These are phyloP conservation scores for Myiothlypis chrysogaster DNA, from an alignment of 2,797 vertebrate species.

Conservation along the genomic window DNA sequence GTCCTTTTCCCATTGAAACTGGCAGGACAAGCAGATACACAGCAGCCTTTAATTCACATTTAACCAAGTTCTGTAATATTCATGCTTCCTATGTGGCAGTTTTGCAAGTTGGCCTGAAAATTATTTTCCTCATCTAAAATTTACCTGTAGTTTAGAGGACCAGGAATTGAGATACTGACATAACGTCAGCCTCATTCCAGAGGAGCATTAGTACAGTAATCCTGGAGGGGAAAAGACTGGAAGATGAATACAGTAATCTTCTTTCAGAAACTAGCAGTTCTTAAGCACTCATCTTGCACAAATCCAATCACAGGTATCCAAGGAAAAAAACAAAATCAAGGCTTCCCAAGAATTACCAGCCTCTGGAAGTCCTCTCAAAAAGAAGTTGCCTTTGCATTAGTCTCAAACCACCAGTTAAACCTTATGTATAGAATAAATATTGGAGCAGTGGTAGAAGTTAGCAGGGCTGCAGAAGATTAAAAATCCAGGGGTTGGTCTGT, in stretches of 20 bases:
- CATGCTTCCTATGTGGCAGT: background rate
- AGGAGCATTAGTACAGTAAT: background rate
- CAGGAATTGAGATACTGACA: background rate
- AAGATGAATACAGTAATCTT: background rate
- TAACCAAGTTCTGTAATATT: background rate
- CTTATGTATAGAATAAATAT: constrained; percentile 19
- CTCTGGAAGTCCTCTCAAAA: background rate
- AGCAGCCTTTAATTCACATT: background rate
- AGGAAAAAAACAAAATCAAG: background rate
- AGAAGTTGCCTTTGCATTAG: constrained; percentile 14
- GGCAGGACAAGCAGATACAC: background rate
- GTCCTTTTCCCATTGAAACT: background rate
- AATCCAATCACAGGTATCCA: background rate
- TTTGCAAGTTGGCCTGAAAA: background rate
- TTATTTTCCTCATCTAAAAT: background rate
- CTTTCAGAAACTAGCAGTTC: background rate
- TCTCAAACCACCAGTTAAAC: constrained; percentile 68
- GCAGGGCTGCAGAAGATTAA: constrained; percentile 61
- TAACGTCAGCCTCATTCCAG: background rate
- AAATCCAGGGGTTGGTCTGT: constrained; percentile 8
- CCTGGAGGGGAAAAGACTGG: background rate
- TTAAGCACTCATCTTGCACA: background rate
- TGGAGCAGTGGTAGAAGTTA: constrained; percentile 35
- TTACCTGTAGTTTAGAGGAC: background rate
- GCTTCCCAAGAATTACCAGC: background rate